Base-by-base conservation (phyloP, 1,140 invertebrate genomes). In the Charaxes varanes region DNA sequence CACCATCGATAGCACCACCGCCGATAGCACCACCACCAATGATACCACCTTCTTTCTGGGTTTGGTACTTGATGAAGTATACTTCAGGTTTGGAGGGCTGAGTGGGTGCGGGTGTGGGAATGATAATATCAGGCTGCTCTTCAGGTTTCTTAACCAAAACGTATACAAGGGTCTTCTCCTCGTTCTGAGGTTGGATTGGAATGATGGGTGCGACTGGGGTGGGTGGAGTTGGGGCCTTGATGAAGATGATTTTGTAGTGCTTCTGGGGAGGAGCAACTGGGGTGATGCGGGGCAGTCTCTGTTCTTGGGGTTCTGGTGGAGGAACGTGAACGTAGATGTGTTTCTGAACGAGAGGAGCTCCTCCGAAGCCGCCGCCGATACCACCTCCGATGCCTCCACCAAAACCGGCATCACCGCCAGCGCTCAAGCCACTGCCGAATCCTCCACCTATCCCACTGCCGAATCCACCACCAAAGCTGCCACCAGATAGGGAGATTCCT, bases 91-190 rank as follows among this genome's bases (percentile, higher is more conserved):
- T 94, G 74, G 90, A 90, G 24, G 92, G 92, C 58, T 92, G 90
- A 23, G 92, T 94, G 3, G 92, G 92, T 0, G 90, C 87, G 14
- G 89, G 85, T 5, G 91, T 90, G 6, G 92, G 91, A 38, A 94
- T 88, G 56, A 85, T 86, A 76, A 94, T 89, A 59, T 93, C 90
- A 51, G 91, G 91, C 36, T 89, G 89, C 32, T 93, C 91, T 70
- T 94, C 91, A 51, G 91, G 93, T 76, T 90, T 93, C 89, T 94
- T 94, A 41, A 94, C 92, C 73, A 95, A 80, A 14, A 95, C 93
- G 82, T 95, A 95, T 57, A 95, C 93, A 40, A 94, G 86, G n/a
- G 93, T 95, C 86, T 94, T 95, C 74, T 94, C 91, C 82, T 93
- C 91, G 72, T 92, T 92, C 73, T 93, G 92, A 38, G 89, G 87